A percentile compares a stretch with the other conserved stretches of the same genome.
These are phyloP conservation scores for Albula goreensis DNA, from an alignment of 2,113 vertebrate species.

Conservation along the genomic window DNA sequence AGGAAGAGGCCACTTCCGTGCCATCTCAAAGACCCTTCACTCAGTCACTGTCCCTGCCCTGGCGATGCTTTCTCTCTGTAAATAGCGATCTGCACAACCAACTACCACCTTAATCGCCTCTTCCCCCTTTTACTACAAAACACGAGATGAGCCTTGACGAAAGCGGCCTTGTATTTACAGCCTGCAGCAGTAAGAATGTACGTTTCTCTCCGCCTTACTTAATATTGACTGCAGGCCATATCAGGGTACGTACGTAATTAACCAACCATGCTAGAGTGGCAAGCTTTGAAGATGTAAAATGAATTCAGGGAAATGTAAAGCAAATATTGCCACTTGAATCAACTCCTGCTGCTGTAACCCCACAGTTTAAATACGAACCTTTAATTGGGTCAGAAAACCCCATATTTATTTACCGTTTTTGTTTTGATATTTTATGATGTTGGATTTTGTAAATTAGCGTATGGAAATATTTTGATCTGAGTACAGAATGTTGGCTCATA, in stretches of 20 bases:
- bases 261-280: not conserved
- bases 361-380: not conserved
- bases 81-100: too few species aligned
- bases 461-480: not conserved
- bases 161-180: not conserved
- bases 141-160: slow-evolving; percentile 34
- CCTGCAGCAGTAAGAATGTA: not conserved
- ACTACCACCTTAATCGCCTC: too few species aligned
- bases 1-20: not conserved
- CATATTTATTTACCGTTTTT: not conserved
- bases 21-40: too few species aligned
- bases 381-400: not conserved
- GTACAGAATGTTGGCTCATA: not conserved
- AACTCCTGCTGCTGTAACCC: not conserved
- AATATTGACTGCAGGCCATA: not conserved
- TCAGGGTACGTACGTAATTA: not conserved
- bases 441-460: not conserved
- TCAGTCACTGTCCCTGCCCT: not conserved
- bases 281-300: not conserved
- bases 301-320: not conserved
- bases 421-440: not conserved
- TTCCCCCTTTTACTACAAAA: slow-evolving; percentile 21
- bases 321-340: not conserved
- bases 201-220: not conserved
- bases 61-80: not conserved